phyloP scores from a whole-genome alignment of 2,888 invertebrate genomes.

The Tridacna gigas region DNA sequence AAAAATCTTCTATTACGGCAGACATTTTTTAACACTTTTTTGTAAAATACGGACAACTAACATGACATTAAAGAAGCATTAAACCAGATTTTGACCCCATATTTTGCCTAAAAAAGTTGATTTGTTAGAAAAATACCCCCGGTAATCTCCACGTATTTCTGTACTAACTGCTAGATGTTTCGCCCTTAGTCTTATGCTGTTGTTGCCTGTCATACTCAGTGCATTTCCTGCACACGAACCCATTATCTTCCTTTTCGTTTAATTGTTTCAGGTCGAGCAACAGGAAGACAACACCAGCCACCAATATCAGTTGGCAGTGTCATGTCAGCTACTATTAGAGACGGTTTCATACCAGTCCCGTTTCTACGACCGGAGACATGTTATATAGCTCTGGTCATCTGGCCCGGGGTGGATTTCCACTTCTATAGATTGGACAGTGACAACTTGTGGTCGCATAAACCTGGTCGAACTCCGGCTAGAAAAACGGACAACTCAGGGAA shows the following conservation, averaged over 20 bases:
- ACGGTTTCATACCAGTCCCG: constrained; percentile 48
- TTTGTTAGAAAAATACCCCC: too few species aligned
- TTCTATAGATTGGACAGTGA: constrained; percentile 60
- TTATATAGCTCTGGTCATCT: constrained; percentile 54
- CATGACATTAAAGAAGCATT: too few species aligned
- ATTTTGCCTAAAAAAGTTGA: too few species aligned
- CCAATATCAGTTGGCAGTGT: constrained; percentile 29
- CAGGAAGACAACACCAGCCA: constrained; percentile 25
- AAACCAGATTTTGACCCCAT: too few species aligned
- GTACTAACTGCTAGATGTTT: too few species aligned
- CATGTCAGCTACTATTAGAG: constrained; percentile 39
- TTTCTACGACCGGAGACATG: constrained; percentile 37
- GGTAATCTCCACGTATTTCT: too few species aligned
- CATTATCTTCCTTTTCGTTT: background rate
- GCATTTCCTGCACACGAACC: too few species aligned
- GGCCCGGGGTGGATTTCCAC: constrained; percentile 60
- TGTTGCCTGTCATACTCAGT: too few species aligned
- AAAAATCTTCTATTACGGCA: too few species aligned
- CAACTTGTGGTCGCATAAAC: constrained; percentile 57
- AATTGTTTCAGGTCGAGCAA: constrained; percentile 40
- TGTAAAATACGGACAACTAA: background rate
- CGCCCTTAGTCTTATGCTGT: too few species aligned
- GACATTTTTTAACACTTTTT: too few species aligned
- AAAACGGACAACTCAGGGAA: constrained; percentile 53
- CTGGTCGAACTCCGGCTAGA: constrained; percentile 49